Percentiles rank a stretch among this genome's conserved stretches.
Conservation (phyloP, 2,797 vertebrate genomes). For the Halcyon smyrnensis region DNA sequence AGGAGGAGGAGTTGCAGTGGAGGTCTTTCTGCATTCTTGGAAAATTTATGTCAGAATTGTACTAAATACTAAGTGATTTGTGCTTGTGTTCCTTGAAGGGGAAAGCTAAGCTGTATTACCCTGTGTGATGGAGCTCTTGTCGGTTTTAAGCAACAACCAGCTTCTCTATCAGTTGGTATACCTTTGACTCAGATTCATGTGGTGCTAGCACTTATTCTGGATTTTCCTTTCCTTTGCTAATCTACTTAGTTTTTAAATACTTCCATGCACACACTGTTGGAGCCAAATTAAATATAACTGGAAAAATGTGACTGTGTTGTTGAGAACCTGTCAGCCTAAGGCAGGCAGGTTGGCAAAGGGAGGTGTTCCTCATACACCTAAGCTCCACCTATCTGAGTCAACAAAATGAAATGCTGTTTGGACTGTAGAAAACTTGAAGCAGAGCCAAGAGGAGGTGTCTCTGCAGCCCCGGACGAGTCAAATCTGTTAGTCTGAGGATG, state of each 20-base stretch:
- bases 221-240: slow-evolving; percentile 5
- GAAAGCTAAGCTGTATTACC: not conserved
- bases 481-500: not conserved
- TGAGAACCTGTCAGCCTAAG: not conserved
- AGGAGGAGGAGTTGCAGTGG: not conserved
- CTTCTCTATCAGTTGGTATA: not conserved
- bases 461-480: not conserved
- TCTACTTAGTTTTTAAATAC: slow-evolving; percentile 3
- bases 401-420: slow-evolving; percentile 16
- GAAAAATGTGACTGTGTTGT: slow-evolving; percentile 34
- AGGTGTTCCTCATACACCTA: not conserved
- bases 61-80: not conserved
- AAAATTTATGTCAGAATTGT: not conserved
- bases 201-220: not conserved
- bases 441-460: not conserved
- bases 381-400: slow-evolving; percentile 13
- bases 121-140: not conserved
- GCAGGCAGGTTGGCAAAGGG: not conserved
- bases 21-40: not conserved
- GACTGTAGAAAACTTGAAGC: not conserved
- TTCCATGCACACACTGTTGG: not conserved
- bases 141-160: not conserved
- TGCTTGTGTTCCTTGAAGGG: not conserved
- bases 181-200: not conserved
- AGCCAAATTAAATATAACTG: slow-evolving; percentile 12